phyloP scores from a whole-genome alignment of 37 sponge, comb jelly and placozoan species.

The Cliona cf. orientalis region DNA sequence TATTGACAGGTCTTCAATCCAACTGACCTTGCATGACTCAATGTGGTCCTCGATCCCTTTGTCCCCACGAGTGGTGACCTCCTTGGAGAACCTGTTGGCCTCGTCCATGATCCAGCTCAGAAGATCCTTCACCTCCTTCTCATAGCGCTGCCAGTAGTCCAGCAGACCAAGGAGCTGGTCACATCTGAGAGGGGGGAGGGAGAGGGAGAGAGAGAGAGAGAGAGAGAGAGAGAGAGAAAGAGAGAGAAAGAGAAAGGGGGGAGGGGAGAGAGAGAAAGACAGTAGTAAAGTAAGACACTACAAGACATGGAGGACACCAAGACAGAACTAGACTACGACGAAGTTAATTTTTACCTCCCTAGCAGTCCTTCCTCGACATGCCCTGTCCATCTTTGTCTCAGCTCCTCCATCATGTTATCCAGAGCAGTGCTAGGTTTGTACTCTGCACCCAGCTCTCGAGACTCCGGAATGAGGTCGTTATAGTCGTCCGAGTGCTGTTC shows the following conservation, averaged over 20 bases:
- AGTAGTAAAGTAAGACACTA: too few relatives aligned
- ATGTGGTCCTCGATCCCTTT: constrained; percentile 75
- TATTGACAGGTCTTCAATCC: too few relatives aligned
- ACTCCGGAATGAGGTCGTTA: constrained; percentile 3
- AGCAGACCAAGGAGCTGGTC: constrained; percentile 28
- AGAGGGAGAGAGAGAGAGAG: background rate
- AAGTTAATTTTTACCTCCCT: too few relatives aligned
- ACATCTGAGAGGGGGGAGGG: constrained; percentile 10
- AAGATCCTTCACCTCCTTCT: constrained; percentile 49
- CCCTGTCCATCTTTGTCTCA: constrained; percentile 27
- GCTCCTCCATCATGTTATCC: constrained; percentile 20
- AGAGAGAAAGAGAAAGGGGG: background rate
- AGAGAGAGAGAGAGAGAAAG: background rate
- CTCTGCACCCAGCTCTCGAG: background rate
- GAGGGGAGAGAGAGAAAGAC: too few relatives aligned
- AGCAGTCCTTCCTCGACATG: constrained; percentile 34
- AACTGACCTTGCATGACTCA: constrained; percentile 56
- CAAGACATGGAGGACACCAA: too few relatives aligned
- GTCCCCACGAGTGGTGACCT: constrained; percentile 64
- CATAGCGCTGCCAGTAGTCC: constrained; percentile 57
- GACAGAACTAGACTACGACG: too few relatives aligned
- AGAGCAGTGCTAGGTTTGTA: constrained; percentile 49
- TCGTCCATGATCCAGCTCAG: constrained; percentile 69
- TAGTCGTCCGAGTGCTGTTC: constrained; percentile 45
- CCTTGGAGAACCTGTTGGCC: constrained; percentile 52